These are phyloP conservation scores for Siniperca scherzeri DNA, from an alignment of 2,797 vertebrate genomes.

Conservation along the genomic window DNA sequence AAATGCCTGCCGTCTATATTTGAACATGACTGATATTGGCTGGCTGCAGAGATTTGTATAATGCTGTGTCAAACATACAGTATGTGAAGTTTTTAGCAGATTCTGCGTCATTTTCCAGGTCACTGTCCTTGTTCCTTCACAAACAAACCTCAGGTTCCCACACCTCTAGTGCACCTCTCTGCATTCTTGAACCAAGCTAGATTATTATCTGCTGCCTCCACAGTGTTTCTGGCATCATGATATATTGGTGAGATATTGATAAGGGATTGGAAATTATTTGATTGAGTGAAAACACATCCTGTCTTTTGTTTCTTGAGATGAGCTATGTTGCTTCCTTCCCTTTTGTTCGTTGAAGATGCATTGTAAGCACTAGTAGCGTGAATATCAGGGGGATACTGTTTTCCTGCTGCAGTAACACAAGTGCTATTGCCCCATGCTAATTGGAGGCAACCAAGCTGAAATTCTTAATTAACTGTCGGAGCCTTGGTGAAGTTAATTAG, in stretches of 20 bases:
- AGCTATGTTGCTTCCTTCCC: slow-evolving; percentile 24
- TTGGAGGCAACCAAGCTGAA: slow-evolving; percentile 89
- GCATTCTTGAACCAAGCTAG: not conserved
- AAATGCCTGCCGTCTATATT: slow-evolving; percentile 21
- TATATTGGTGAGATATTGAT: slow-evolving; percentile 22
- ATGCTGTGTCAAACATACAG: slow-evolving; percentile 15
- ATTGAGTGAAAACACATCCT: slow-evolving; percentile 28
- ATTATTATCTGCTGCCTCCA: slow-evolving; percentile 5
- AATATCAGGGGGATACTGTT: slow-evolving; percentile 80
- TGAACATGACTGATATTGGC: slow-evolving; percentile 4
- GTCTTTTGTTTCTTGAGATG: slow-evolving; percentile 36
- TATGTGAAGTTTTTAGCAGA: slow-evolving; percentile 15
- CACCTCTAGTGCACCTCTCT: not conserved
- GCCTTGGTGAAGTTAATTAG: slow-evolving; percentile 90
- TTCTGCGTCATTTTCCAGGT: slow-evolving; percentile 19
- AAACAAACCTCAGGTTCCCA: not conserved
- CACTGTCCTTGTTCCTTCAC: not conserved
- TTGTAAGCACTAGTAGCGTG: slow-evolving; percentile 65
- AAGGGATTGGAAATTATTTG: slow-evolving; percentile 1
- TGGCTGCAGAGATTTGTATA: slow-evolving; percentile 3
- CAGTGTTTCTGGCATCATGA: slow-evolving; percentile 2
- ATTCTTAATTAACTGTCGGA: slow-evolving; percentile 91
- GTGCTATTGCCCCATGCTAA: slow-evolving; percentile 85
- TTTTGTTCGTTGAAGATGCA: slow-evolving; percentile 69
- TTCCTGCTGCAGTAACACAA: slow-evolving; percentile 79